Base-by-base conservation (phyloP, 1,140 invertebrate genomes). In the Panagrolaimus sp. region DNA sequence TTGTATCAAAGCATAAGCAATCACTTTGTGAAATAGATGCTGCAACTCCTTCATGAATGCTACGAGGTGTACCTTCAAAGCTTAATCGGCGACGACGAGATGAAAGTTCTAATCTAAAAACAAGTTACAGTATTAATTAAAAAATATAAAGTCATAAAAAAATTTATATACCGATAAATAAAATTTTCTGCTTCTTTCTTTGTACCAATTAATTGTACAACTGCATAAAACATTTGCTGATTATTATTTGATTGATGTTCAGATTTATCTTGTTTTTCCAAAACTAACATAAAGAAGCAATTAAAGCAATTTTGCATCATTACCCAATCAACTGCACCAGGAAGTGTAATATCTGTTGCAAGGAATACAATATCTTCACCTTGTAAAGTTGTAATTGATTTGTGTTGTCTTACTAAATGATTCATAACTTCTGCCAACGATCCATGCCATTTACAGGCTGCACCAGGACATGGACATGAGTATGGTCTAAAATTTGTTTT, bases 231-330 rank as follows among this genome's bases (percentile, higher is more conserved):
- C 85, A 96, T 93, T 78, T 97, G 94, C 83, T 96, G 91, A 9
- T 93, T 94, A 86, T 32, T 79, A 93, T 83, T 90, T 93, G 52
- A n/a, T 28, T 58, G 52, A 38, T 12, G 68, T 48, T 77, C 77
- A 17, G 73, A 52, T 64, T 77, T 77, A 66, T 86, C 95, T 86
- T 99, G 96, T 85, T 99, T 99, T 85, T 99, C 96, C 32, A 99
- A 87, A 17, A 99, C 94, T 68, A 99, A 87, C 95, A 99, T 98
- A 84, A 98, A 99, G 85, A 98, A 91, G 83, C 96, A 93, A 67
- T 92, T 92, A 84, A 97, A 99, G 85, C 96, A 98, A 12, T 93
- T 95, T 84, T 99, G 96, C 94, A 99, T 98, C 96, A 98, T 99
- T 0, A 98, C 96, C 96, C 96, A 99, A 84, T 99, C 96, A 1